phyloP scores from a whole-genome alignment of 1,140 invertebrate genomes.

The Myzus persicae region DNA sequence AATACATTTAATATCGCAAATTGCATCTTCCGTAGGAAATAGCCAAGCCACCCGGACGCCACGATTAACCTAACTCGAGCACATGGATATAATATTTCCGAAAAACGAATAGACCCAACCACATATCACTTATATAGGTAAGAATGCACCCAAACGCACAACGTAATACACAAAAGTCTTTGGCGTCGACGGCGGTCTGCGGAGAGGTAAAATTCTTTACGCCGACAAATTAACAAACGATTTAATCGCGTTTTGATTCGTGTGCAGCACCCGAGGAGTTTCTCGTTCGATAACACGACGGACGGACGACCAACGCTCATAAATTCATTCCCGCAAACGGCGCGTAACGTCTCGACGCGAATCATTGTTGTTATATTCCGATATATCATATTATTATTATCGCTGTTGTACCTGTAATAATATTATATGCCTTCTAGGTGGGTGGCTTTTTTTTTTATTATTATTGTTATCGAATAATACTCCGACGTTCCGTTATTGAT shows the following conservation, averaged over 20 bases:
- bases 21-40: not conserved
- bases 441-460: conserved; percentile 17
- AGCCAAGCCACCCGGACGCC: not conserved
- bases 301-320: not conserved
- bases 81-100: not conserved
- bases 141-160: too few species aligned
- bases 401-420: too few species aligned
- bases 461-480: not conserved
- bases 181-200: not conserved
- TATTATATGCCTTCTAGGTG: conserved; percentile 24
- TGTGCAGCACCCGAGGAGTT: not conserved
- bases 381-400: not conserved
- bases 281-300: not conserved
- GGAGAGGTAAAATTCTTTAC: not conserved
- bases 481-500: not conserved
- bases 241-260: conserved; percentile 18
- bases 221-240: conserved; percentile 34
- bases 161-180: not conserved
- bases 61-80: not conserved
- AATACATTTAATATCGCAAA: not conserved
- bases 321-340: conserved; percentile 35
- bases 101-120: too few species aligned
- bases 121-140: too few species aligned
- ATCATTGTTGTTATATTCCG: not conserved
- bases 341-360: not conserved